These are phyloP conservation scores for Celastrina argiolus DNA, from an alignment of 2,888 invertebrate species.

Conservation along the genomic window DNA sequence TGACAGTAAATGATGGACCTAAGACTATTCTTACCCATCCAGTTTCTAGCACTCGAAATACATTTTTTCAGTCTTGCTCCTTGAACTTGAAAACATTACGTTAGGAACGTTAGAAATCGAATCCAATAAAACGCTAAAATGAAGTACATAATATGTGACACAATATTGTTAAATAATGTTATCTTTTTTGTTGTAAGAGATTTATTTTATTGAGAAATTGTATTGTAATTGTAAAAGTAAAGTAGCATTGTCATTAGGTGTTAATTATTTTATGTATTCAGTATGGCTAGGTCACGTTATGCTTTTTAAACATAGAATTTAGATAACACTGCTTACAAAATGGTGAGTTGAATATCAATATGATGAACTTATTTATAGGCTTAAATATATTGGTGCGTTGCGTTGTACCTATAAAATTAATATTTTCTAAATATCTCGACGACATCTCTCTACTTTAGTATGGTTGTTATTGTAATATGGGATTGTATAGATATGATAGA, in stretches of 20 bases:
- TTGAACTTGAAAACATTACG: too few species aligned
- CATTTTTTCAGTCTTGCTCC: too few species aligned
- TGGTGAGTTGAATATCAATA: neutral
- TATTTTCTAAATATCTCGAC: neutral
- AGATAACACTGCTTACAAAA: neutral
- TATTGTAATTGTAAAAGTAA: neutral
- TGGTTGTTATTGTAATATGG: neutral
- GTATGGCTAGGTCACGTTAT: constrained; percentile 17
- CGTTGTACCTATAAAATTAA: neutral
- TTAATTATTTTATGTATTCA: neutral
- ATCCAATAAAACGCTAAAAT: too few species aligned
- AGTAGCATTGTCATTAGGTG: constrained; percentile 1
- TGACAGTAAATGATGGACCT: too few species aligned
- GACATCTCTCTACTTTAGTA: neutral
- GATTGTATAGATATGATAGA: neutral
- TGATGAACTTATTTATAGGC: neutral
- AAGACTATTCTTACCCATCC: too few species aligned
- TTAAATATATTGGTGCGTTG: neutral
- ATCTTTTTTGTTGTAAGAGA: neutral
- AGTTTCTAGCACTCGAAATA: too few species aligned
- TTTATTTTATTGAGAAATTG: neutral
- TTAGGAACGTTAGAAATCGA: too few species aligned
- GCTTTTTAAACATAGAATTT: neutral
- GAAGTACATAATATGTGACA: too few species aligned
- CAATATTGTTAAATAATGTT: neutral